Evolutionary conservation across 2,797 vertebrate genomes (phyloP).

Genomic region (Myotis planiceps): DNA sequence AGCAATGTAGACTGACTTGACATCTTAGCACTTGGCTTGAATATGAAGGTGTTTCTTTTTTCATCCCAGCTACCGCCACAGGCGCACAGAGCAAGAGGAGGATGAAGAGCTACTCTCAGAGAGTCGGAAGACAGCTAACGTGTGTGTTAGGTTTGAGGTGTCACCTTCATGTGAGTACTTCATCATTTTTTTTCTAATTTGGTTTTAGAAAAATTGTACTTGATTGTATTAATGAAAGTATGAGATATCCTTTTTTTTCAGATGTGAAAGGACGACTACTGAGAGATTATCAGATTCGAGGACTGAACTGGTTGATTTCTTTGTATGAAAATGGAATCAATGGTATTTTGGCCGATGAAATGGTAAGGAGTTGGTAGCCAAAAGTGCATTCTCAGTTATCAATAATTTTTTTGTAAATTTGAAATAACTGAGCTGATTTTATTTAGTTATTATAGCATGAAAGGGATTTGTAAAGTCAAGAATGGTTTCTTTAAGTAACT

Average conservation of each 20-base stretch:
- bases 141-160: slow-evolving; percentile 92
- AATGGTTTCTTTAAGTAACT: neutral
- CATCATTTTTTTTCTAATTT: neutral
- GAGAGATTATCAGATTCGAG: slow-evolving; percentile 93
- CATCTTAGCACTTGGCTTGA: neutral
- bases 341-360: slow-evolving; percentile 95
- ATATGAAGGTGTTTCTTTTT: slow-evolving; percentile 4
- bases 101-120: slow-evolving; percentile 93
- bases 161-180: slow-evolving; percentile 92
- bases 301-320: slow-evolving; percentile 94
- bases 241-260: slow-evolving; percentile 77
- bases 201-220: neutral
- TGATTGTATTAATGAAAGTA: neutral
- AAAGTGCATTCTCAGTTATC: neutral
- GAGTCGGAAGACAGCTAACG: slow-evolving; percentile 90
- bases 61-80: slow-evolving; percentile 89
- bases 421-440: neutral
- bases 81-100: slow-evolving; percentile 93
- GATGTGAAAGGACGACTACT: slow-evolving; percentile 93
- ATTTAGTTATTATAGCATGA: neutral
- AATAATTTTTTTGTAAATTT: slow-evolving; percentile 1
- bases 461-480: slow-evolving; percentile 11
- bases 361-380: slow-evolving; percentile 86
- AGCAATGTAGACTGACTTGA: neutral
- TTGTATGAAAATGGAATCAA: slow-evolving; percentile 95